Base-by-base conservation (phyloP, 1,140 invertebrate species). In the Patella vulgata region DNA sequence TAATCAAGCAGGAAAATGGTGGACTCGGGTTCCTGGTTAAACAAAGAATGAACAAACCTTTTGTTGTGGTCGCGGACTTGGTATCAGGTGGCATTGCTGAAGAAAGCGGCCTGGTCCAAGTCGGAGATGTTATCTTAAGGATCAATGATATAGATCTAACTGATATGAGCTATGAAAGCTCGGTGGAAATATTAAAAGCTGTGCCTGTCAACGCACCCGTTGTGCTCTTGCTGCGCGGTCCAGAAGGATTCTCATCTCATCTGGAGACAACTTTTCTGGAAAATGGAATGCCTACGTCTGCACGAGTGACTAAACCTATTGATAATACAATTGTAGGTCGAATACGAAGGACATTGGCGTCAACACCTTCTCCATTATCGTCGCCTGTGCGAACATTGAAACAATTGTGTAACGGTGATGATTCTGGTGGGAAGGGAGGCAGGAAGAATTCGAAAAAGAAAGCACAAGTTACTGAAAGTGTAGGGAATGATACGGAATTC, bases 11-110 rank as follows among this genome's bases (percentile, higher is more conserved):
- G 39, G 59, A 62, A 57, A 59, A 74, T 39, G 65, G 70, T 31
- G 79, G 79, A 39, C 66, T 81, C n/a, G 79, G 79, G 0, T 79
- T 81, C 59, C 66, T 78, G 46, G 76, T 81, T 23, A 71, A 73
- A 31, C 73, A 78, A 48, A 59, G 79, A 12, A 71, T 68, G 17
- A 61, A 68, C 21, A 71, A 73, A 25, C 79, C 77, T 8, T 65
- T 70, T 46, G 73, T 81, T 12, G 57, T 76, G 36, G 74, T 81
- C 6, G 77, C 77, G 3, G 77, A 77, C 27, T 59, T 81, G 11
- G 71, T 78, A 8, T 59, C 65, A 12, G 71, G 70, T 23, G 77
- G 79, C 12, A 71, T 74, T 9, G 79, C 79, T 0, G 71, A 75
- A 40, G 74, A 79, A 54, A 75, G 77, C 62, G 74, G 79, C 2